phyloP scores from a whole-genome alignment of 2,888 invertebrate genomes.

The Nymphalis c-album region DNA sequence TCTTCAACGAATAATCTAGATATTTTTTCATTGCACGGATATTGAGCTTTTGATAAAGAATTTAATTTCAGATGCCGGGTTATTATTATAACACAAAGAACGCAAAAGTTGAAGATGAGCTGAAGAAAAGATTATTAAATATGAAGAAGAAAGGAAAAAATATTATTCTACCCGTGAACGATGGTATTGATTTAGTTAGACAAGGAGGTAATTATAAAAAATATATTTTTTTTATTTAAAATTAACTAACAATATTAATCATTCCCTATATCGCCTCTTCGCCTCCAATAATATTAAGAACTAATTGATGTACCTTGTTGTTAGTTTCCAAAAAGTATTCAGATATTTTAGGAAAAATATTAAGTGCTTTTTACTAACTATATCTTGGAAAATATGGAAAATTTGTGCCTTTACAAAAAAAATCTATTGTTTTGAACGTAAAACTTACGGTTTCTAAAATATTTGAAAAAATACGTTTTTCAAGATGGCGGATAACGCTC shows the following conservation, averaged over 20 bases:
- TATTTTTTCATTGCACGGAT: constrained; percentile 10
- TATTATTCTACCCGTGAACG: constrained; percentile 23
- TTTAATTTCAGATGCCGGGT: constrained; percentile 50
- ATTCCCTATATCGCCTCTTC: too few species aligned
- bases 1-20: not conserved
- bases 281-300: too few species aligned
- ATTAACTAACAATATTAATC: too few species aligned
- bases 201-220: constrained; percentile 54
- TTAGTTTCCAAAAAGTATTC: too few species aligned
- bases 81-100: constrained; percentile 65
- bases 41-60: not conserved
- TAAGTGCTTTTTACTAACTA: too few species aligned
- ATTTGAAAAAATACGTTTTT: too few species aligned
- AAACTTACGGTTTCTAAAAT: too few species aligned
- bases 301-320: not conserved
- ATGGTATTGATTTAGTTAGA: constrained; percentile 52
- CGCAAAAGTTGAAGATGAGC: constrained; percentile 56
- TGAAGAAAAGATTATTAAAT: constrained; percentile 58
- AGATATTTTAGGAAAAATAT: too few species aligned
- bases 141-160: constrained; percentile 50
- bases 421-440: too few species aligned
- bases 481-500: too few species aligned
- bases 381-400: too few species aligned
- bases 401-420: too few species aligned
- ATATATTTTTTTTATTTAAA: not conserved